phyloP scores from a whole-genome alignment of 2,113 vertebrate species.

The Aepyceros melampus region DNA sequence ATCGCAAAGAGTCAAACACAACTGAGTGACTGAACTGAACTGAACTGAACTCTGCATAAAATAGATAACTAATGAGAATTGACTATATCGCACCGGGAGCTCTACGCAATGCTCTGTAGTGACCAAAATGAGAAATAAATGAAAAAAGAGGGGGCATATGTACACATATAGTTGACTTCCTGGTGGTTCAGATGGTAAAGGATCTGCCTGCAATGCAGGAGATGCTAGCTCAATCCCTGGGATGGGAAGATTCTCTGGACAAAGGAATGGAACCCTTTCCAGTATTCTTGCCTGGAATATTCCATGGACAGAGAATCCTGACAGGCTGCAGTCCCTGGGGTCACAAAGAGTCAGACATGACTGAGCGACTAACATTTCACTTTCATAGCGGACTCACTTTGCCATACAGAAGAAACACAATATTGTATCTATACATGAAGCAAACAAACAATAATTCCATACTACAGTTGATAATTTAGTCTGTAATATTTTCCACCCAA shows the following conservation, averaged over 20 bases:
- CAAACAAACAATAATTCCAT: neutral
- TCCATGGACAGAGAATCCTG: neutral
- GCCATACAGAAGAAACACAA: neutral
- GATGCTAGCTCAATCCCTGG: neutral
- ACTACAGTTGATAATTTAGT: neutral
- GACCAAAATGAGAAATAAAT: neutral
- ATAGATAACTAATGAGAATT: neutral
- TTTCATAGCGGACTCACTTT: neutral
- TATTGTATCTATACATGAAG: neutral
- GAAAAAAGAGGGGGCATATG: neutral
- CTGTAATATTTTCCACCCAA: neutral
- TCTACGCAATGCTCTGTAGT: neutral
- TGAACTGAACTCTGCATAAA: neutral
- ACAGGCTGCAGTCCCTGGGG: neutral
- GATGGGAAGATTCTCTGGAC: neutral
- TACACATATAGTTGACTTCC: neutral
- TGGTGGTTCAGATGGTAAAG: neutral
- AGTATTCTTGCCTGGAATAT: neutral
- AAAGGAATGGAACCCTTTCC: neutral
- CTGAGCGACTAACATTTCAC: neutral
- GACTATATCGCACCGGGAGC: neutral
- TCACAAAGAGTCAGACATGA: neutral
- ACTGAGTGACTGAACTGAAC: no score
- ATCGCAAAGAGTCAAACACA: accelerated
- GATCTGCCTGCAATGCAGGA: neutral